A percentile compares a stretch with the other conserved stretches of the same genome.
phyloP scores from a whole-genome alignment of 2,888 invertebrate genomes.

The Zelleria hepariella region DNA sequence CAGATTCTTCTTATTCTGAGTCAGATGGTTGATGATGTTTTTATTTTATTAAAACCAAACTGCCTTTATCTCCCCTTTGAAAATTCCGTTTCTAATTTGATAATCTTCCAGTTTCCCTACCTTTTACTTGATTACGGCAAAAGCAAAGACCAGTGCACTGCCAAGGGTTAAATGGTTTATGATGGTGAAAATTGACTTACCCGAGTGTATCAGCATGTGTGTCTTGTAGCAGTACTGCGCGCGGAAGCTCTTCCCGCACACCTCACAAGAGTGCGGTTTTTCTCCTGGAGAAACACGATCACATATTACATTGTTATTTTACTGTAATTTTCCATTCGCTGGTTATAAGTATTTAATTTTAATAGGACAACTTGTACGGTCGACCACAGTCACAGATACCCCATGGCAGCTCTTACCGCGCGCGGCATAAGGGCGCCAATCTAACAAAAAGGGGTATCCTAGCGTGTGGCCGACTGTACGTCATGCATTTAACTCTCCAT shows the following conservation, averaged over 20 bases:
- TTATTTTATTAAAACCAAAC: too few relatives aligned
- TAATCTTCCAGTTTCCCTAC: neutral
- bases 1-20: neutral
- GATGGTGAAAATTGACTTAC: constrained; percentile 21
- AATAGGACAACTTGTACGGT: neutral
- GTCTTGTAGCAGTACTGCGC: constrained; percentile 17
- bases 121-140: neutral
- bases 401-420: too few relatives aligned
- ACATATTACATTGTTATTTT: neutral
- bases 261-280: constrained; percentile 20
- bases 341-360: neutral
- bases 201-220: constrained; percentile 20
- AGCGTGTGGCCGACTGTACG: too few relatives aligned
- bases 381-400: neutral
- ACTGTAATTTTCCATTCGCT: neutral
- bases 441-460: too few relatives aligned
- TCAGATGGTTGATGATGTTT: constrained; percentile 15
- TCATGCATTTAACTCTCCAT: neutral
- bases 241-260: constrained; percentile 21
- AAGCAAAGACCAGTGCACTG: too few relatives aligned
- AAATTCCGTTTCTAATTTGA: neutral
- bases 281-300: constrained; percentile 21
- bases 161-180: neutral
- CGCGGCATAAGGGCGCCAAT: too few relatives aligned
- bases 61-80: neutral